Conservation (phyloP, 2,113 vertebrate genomes). For the Lophius piscatorius region DNA sequence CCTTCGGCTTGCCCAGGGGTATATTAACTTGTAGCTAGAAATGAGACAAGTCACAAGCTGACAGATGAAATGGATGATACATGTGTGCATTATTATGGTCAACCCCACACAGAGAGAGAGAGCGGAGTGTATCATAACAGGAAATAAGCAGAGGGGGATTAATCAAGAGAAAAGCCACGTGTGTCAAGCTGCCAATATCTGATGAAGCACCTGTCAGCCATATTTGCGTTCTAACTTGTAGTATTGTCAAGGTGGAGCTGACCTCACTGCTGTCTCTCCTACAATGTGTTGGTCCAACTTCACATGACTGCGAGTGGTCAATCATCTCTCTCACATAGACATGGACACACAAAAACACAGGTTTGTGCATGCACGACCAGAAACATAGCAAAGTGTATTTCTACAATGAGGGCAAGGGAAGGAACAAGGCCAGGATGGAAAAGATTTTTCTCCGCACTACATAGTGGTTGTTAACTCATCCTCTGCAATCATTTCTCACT, state of each 20-base stretch:
- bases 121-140: conserved; percentile 30
- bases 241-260: conserved; percentile 72
- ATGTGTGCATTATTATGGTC: conserved; percentile 10
- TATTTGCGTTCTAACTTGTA: conserved; percentile 68
- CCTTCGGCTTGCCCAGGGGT: too few species aligned
- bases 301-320: conserved; percentile 35
- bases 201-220: conserved; percentile 76
- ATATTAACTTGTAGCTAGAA: too few species aligned
- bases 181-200: conserved; percentile 63
- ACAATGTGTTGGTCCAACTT: conserved; percentile 41
- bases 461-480: conserved; percentile 73
- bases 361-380: conserved; percentile 45
- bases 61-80: too few species aligned
- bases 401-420: conserved; percentile 34
- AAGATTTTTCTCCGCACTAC: conserved; percentile 59
- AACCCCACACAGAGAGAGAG: conserved; percentile 24
- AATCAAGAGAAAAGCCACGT: conserved; percentile 65
- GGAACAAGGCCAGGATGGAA: conserved; percentile 57
- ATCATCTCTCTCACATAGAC: conserved; percentile 5
- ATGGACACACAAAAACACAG: not conserved
- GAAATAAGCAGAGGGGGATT: conserved; percentile 53
- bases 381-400: conserved; percentile 45
- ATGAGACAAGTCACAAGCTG: too few species aligned
- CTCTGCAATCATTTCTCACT: conserved; percentile 74
- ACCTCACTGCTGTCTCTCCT: conserved; percentile 65